Percentiles rank a stretch among this genome's conserved stretches.
Evolutionary conservation across 2,113 vertebrate genomes (phyloP).

Genomic region (Callopanchax toddi): DNA sequence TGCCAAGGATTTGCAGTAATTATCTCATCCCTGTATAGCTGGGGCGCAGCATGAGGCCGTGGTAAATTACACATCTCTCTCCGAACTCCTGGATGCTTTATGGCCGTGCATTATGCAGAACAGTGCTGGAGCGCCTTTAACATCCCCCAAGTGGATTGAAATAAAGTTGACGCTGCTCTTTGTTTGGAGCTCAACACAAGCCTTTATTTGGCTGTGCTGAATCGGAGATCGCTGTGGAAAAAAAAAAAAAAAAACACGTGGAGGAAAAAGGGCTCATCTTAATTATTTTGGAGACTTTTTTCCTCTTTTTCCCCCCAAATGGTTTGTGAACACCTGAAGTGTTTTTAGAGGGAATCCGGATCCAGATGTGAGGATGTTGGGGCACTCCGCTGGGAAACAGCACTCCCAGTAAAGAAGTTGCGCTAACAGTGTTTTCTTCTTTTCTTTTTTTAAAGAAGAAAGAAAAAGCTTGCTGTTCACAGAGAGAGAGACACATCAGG

Average conservation of each 20-base stretch:
- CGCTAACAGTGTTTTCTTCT: too few species aligned
- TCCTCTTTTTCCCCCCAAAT: background rate
- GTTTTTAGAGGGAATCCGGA: slow-evolving; percentile 72
- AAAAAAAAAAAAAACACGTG: background rate
- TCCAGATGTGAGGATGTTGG: slow-evolving; percentile 66
- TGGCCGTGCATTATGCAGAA: slow-evolving; percentile 80
- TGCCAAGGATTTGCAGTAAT: slow-evolving; percentile 81
- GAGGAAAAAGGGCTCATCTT: slow-evolving; percentile 52
- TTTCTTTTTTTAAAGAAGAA: background rate
- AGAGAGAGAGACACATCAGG: slow-evolving; percentile 26
- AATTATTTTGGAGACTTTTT: slow-evolving; percentile 76
- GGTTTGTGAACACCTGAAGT: slow-evolving; percentile 78
- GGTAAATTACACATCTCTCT: slow-evolving; percentile 81
- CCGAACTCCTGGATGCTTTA: slow-evolving; percentile 79
- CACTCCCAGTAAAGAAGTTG: slow-evolving; percentile 28
- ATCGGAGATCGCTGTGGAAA: slow-evolving; percentile 74
- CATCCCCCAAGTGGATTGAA: slow-evolving; percentile 81
- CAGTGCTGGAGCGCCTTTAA: slow-evolving; percentile 75
- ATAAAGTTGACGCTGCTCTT: slow-evolving; percentile 83
- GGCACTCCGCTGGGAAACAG: slow-evolving; percentile 61
- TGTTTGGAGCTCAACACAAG: slow-evolving; percentile 74
- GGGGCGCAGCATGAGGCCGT: slow-evolving; percentile 73
- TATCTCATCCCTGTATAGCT: slow-evolving; percentile 73
- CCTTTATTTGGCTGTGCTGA: slow-evolving; percentile 81
- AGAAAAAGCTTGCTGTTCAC: slow-evolving; percentile 10